Evolutionary conservation across 1,140 invertebrate genomes (phyloP).

Genomic region (Scaptomyza pallida): DNA sequence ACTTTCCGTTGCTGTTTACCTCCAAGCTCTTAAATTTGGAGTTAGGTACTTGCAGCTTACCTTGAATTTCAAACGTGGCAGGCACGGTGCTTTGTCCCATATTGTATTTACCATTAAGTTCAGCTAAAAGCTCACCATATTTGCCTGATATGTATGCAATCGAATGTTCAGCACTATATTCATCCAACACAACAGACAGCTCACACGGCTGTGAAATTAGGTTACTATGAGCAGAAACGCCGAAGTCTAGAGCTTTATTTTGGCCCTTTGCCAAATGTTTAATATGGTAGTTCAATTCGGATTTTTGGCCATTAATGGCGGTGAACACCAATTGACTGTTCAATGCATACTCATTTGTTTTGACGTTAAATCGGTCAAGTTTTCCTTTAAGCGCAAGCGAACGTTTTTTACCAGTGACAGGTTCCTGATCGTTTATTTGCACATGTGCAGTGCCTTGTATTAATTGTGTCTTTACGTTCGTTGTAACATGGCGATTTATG

Average conservation of each 20-base stretch:
- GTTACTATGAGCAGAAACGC: slow-evolving; percentile 74
- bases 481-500: slow-evolving; percentile 73
- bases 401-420: slow-evolving; percentile 83
- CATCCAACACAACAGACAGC: slow-evolving; percentile 48
- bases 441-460: slow-evolving; percentile 69
- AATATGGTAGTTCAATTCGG: slow-evolving; percentile 47
- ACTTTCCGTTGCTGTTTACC: slow-evolving; percentile 67
- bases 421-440: slow-evolving; percentile 73
- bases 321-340: slow-evolving; percentile 79
- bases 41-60: slow-evolving; percentile 84
- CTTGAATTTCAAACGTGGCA: slow-evolving; percentile 66
- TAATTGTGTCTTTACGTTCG: slow-evolving; percentile 64
- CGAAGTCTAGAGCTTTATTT: slow-evolving; percentile 56
- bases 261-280: slow-evolving; percentile 74
- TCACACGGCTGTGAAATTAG: slow-evolving; percentile 81
- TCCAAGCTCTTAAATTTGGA: slow-evolving; percentile 85
- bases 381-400: slow-evolving; percentile 80
- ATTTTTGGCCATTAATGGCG: slow-evolving; percentile 75
- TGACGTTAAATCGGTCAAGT: slow-evolving; percentile 84
- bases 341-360: slow-evolving; percentile 82
- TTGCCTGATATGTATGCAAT: slow-evolving; percentile 55
- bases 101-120: slow-evolving; percentile 84
- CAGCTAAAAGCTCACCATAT: slow-evolving; percentile 52
- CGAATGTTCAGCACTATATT: slow-evolving; percentile 59
- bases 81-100: slow-evolving; percentile 80